These are phyloP conservation scores for Gryllus bimaculatus DNA, from an alignment of 1,140 invertebrate genomes.

Conservation along the genomic window DNA sequence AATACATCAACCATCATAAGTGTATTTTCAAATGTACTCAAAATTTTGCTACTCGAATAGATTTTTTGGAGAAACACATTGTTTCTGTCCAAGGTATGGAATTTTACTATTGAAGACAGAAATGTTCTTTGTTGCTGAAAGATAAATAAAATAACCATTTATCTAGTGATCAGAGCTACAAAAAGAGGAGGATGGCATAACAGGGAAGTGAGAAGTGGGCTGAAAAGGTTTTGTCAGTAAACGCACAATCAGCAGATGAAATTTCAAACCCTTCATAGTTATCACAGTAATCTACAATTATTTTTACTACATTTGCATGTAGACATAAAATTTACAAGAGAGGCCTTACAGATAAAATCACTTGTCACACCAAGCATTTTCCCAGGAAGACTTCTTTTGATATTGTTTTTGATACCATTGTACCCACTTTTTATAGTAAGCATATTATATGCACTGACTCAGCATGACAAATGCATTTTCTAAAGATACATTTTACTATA, in stretches of 20 bases:
- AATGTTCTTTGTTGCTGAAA: no score
- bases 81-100: no score
- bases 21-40: no score
- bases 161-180: no score
- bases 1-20: no score
- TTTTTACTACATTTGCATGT: not conserved
- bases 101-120: no score
- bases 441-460: not conserved
- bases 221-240: not conserved
- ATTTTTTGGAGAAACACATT: no score
- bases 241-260: not conserved
- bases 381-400: not conserved
- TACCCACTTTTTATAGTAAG: not conserved
- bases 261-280: not conserved
- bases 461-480: not conserved
- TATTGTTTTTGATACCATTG: not conserved
- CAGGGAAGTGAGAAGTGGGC: not conserved
- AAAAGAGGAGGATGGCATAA: no score
- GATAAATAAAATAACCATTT: no score
- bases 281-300: not conserved
- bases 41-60: no score
- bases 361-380: not conserved
- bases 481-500: not conserved
- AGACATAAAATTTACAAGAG: not conserved
- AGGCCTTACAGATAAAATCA: not conserved